Evolutionary conservation across 2,888 invertebrate genomes (phyloP).

Genomic region (Spicauda simplicius): DNA sequence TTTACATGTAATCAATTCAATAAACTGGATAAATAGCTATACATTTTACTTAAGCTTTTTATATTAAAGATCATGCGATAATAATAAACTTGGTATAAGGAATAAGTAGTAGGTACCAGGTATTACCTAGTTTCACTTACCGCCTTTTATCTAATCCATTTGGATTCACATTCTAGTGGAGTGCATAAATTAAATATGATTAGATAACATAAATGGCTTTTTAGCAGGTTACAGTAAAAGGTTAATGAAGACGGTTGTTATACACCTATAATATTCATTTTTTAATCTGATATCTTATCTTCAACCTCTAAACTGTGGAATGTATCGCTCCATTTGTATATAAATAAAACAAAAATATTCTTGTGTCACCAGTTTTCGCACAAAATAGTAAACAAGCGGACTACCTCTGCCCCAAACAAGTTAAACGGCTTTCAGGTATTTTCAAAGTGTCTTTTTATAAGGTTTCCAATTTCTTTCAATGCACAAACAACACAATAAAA

Average conservation of each 20-base stretch:
- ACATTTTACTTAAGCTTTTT: neutral
- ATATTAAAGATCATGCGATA: neutral
- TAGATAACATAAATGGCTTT: neutral
- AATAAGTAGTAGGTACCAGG: too few species aligned
- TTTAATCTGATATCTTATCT: slow-evolving; percentile 1
- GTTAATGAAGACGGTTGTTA: neutral
- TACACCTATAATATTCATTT: neutral
- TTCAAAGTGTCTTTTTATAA: slow-evolving; percentile 61
- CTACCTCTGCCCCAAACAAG: slow-evolving; percentile 59
- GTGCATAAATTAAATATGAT: neutral
- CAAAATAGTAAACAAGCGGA: slow-evolving; percentile 48
- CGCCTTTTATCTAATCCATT: neutral
- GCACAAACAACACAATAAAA: slow-evolving; percentile 62
- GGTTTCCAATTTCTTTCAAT: slow-evolving; percentile 68
- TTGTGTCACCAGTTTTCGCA: slow-evolving; percentile 32
- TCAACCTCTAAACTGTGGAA: slow-evolving; percentile 26
- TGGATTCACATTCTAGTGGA: neutral
- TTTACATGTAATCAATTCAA: slow-evolving; percentile 18
- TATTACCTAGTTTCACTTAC: too few species aligned
- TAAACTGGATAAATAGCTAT: neutral
- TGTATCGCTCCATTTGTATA: slow-evolving; percentile 27
- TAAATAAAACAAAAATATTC: slow-evolving; percentile 30
- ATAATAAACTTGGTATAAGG: too few species aligned
- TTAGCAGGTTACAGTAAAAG: neutral
- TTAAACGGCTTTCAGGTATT: slow-evolving; percentile 63